Percentiles rank a stretch among this genome's conserved stretches.
phyloP scores from a whole-genome alignment of 2,113 vertebrate species.

The Etia nguti region DNA sequence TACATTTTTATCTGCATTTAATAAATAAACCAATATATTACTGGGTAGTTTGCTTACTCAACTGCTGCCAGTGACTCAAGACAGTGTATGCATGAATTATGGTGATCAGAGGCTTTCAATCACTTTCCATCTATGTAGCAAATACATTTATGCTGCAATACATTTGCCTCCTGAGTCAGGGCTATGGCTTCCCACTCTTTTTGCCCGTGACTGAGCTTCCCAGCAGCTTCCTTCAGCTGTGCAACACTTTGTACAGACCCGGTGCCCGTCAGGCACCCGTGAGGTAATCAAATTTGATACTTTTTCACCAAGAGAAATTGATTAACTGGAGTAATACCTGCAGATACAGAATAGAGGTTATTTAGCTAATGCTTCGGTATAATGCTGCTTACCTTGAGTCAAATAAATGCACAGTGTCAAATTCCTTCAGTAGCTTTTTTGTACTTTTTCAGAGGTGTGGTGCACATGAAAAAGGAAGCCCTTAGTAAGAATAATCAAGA shows the following conservation, averaged over 20 bases:
- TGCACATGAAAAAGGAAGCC: not conserved
- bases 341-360: not conserved
- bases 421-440: not conserved
- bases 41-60: not conserved
- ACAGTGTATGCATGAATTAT: conserved; percentile 47
- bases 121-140: conserved; percentile 40
- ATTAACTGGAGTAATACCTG: not conserved
- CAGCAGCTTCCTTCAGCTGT: not conserved
- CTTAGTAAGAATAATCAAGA: not conserved
- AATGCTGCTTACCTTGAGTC: not conserved
- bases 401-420: not conserved
- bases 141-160: conserved; percentile 34
- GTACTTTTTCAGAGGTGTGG: not conserved
- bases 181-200: conserved; percentile 31
- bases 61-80: conserved; percentile 23
- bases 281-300: not conserved
- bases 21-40: not conserved
- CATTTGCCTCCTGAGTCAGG: conserved; percentile 22
- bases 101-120: conserved; percentile 19
- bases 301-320: not conserved
- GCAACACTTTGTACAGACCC: not conserved
- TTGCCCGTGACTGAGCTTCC: conserved; percentile 21
- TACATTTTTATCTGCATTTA: not conserved
- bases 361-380: not conserved
- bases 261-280: not conserved